Evolutionary conservation across 37 sponge, comb jelly and placozoan species (phyloP).

Genomic region (Halichondria panicea): DNA sequence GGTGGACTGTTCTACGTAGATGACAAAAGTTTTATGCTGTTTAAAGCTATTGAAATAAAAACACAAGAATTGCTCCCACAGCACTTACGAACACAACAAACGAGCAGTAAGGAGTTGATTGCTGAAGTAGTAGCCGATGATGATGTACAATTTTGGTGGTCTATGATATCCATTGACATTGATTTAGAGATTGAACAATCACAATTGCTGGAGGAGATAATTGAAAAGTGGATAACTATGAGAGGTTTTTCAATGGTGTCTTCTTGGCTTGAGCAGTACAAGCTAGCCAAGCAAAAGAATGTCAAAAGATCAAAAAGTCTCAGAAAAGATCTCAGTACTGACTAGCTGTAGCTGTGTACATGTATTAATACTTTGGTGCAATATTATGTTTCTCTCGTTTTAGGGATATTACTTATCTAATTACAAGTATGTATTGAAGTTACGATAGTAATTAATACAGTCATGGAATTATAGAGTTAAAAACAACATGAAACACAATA

Average conservation of each 20-base stretch:
- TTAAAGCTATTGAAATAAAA: no score
- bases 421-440: no score
- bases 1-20: no score
- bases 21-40: no score
- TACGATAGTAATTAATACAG: no score
- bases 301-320: conserved; percentile 19
- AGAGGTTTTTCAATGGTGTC: conserved; percentile 36
- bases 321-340: no score
- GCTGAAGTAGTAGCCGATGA: conserved; percentile 11
- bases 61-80: no score
- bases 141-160: conserved; percentile 38
- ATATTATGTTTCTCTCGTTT: not conserved
- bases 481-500: no score
- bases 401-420: no score
- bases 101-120: conserved; percentile 2
- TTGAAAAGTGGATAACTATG: conserved; percentile 36
- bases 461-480: no score
- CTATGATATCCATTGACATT: conserved; percentile 1
- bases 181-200: not conserved
- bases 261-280: conserved; percentile 25
- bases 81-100: no score
- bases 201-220: conserved; percentile 33
- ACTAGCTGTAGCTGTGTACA: no score
- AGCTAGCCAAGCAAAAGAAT: conserved; percentile 8
- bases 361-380: not conserved